These are phyloP conservation scores for Anas georgica DNA, from an alignment of 2,797 vertebrate species.

Conservation along the genomic window DNA sequence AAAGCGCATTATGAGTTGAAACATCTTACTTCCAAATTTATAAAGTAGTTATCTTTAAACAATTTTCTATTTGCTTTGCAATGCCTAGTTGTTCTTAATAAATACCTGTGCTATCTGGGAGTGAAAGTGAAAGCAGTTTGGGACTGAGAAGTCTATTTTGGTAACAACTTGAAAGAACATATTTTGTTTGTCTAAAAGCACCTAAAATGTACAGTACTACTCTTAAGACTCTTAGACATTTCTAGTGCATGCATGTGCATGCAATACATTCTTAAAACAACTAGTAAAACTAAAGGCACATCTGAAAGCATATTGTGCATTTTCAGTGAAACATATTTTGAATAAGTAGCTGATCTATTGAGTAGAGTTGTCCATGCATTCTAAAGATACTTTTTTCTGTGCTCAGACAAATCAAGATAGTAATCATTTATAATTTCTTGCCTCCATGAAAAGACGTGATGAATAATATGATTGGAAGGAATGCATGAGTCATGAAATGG, in stretches of 20 bases:
- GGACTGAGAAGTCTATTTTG: background rate
- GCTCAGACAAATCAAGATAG: conserved; percentile 55
- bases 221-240: background rate
- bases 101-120: background rate
- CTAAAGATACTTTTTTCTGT: conserved; percentile 58
- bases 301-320: conserved; percentile 40
- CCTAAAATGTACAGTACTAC: background rate
- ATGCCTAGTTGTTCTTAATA: background rate
- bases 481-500: conserved; percentile 61
- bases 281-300: background rate
- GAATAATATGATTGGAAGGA: conserved; percentile 66
- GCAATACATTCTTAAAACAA: background rate
- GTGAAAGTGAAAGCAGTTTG: background rate
- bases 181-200: background rate
- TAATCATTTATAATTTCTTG: conserved; percentile 68
- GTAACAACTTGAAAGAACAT: background rate
- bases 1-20: background rate
- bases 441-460: conserved; percentile 61
- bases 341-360: conserved; percentile 47
- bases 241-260: background rate
- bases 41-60: background rate
- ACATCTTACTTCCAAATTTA: background rate
- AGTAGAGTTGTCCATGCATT: conserved; percentile 56
- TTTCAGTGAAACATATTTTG: conserved; percentile 30
- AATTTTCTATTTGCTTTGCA: background rate